These are phyloP conservation scores for Mellivora capensis DNA, from an alignment of 2,113 vertebrate species.

Conservation along the genomic window DNA sequence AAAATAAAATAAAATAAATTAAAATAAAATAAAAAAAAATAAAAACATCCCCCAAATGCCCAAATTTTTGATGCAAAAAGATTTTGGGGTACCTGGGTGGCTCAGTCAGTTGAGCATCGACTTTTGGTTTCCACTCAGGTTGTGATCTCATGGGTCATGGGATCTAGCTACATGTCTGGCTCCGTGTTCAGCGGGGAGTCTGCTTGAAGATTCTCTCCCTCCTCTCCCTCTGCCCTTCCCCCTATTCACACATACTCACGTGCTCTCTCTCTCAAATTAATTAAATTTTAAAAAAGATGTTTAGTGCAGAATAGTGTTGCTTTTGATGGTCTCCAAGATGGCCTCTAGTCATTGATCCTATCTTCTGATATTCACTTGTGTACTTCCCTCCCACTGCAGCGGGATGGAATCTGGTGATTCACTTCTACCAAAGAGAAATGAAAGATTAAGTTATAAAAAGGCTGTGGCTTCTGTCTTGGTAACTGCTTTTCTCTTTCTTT, in stretches of 20 bases:
- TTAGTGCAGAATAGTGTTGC: not conserved
- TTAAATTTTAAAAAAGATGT: not conserved
- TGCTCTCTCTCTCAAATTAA: not conserved
- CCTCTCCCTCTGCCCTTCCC: not conserved
- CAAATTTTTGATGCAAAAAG: not conserved
- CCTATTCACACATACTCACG: not conserved
- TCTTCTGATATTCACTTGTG: not conserved
- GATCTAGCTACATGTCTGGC: not conserved
- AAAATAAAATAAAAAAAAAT: too few relatives aligned
- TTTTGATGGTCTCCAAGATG: not conserved
- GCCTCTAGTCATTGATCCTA: not conserved
- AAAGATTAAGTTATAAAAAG: not conserved
- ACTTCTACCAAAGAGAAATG: not conserved
- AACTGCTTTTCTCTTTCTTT: not conserved
- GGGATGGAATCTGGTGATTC: not conserved
- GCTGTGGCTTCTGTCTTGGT: not conserved
- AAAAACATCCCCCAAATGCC: not conserved
- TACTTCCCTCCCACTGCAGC: not conserved
- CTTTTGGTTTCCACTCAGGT: not conserved
- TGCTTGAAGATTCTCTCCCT: not conserved
- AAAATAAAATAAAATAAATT: too few relatives aligned
- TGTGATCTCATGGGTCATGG: not conserved
- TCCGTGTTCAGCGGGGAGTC: not conserved
- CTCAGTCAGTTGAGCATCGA: not conserved
- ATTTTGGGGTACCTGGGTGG: not conserved